Percentiles rank a stretch among this genome's conserved stretches.
phyloP scores from a whole-genome alignment of 1,140 invertebrate species.

The Bombus sylvicola region DNA sequence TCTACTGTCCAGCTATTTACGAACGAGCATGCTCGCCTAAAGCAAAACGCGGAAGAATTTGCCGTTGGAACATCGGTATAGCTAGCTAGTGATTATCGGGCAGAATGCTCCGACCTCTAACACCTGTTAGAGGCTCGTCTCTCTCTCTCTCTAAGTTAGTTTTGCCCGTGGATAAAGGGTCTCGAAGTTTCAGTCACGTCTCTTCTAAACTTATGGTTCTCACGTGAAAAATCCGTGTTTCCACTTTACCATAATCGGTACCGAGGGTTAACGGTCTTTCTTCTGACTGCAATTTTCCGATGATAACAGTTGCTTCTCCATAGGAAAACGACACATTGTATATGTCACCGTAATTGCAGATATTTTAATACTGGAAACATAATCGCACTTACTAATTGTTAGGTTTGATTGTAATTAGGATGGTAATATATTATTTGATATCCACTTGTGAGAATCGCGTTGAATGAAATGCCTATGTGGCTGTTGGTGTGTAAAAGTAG shows the following conservation, averaged over 20 bases:
- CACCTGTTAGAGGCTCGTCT: slow-evolving; percentile 34
- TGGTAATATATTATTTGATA: background rate
- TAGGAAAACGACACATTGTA: background rate
- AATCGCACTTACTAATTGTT: background rate
- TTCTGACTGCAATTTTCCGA: slow-evolving; percentile 29
- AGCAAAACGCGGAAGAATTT: slow-evolving; percentile 39
- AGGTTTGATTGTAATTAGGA: slow-evolving; percentile 2
- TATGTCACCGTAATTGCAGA: background rate
- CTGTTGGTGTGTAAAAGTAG: background rate
- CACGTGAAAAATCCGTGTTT: background rate
- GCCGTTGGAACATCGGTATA: slow-evolving; percentile 21
- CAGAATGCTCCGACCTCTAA: slow-evolving; percentile 50
- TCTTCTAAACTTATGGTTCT: background rate
- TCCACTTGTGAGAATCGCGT: background rate
- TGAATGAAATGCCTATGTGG: too few species aligned
- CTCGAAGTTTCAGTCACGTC: background rate
- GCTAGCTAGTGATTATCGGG: slow-evolving; percentile 36
- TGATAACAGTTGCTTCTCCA: slow-evolving; percentile 25
- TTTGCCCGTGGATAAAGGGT: slow-evolving; percentile 2
- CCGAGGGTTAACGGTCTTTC: slow-evolving; percentile 42
- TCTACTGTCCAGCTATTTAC: slow-evolving; percentile 18
- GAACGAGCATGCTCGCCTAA: slow-evolving; percentile 14
- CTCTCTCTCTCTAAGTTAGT: background rate
- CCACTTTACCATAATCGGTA: background rate
- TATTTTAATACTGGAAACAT: too few species aligned